These are phyloP conservation scores for Manis pentadactyla DNA, from an alignment of 2,797 vertebrate species.

Conservation along the genomic window DNA sequence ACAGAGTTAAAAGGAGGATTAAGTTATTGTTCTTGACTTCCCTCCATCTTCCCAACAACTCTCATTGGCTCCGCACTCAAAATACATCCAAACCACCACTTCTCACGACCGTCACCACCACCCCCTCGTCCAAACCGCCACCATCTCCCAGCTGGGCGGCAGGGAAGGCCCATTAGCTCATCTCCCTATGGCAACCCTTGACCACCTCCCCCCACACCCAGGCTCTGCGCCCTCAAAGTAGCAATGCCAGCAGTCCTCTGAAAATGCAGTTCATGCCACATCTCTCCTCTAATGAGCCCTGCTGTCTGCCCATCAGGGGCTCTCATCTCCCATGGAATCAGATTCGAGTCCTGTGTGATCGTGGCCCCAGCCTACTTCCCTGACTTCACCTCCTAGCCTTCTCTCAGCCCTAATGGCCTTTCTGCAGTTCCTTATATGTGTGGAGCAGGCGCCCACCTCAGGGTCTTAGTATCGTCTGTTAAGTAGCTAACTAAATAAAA, in stretches of 20 bases:
- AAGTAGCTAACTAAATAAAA: neutral
- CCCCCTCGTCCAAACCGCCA: neutral
- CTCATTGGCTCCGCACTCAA: neutral
- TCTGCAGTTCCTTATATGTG: neutral
- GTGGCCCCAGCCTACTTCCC: neutral
- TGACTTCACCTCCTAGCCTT: neutral
- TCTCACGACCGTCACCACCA: neutral
- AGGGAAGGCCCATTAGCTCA: neutral
- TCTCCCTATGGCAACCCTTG: neutral
- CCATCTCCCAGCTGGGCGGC: neutral
- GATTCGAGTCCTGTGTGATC: neutral
- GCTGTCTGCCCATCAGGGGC: no score
- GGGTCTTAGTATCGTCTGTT: neutral
- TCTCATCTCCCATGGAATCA: neutral
- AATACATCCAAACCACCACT: neutral
- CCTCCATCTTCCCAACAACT: neutral
- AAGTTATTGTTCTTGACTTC: neutral
- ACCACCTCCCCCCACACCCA: neutral
- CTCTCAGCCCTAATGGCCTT: neutral
- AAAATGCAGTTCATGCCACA: neutral
- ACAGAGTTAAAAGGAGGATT: neutral
- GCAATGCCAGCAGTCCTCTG: neutral
- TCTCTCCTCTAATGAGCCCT: neutral
- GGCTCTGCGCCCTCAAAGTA: neutral
- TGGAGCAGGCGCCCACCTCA: neutral